phyloP scores from a whole-genome alignment of 2,797 vertebrate species.

The Dermochelys coriacea region DNA sequence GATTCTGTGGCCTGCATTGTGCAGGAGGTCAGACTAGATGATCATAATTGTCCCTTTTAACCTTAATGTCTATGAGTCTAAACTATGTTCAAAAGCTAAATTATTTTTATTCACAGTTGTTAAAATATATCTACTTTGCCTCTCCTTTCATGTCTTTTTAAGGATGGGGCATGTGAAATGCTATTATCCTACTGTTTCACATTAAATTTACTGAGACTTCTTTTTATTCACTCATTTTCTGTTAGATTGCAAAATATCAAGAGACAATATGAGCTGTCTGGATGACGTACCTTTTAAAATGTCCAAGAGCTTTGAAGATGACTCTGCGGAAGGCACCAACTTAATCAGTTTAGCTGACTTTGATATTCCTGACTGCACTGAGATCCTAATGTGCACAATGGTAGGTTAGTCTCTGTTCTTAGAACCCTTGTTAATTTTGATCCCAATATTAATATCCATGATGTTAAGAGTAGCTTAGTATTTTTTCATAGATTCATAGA shows the following conservation, averaged over 20 bases:
- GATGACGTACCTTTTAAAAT: conserved; percentile 88
- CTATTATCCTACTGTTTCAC: neutral
- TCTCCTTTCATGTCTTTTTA: neutral
- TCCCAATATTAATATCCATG: neutral
- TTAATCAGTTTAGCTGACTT: conserved; percentile 70
- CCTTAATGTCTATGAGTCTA: too few relatives aligned
- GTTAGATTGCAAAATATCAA: neutral
- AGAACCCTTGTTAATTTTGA: neutral
- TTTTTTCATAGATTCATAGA: too few relatives aligned
- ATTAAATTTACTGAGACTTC: neutral
- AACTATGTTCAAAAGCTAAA: accelerated
- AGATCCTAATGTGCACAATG: conserved; percentile 86
- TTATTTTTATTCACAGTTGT: accelerated
- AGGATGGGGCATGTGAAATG: neutral
- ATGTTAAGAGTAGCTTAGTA: neutral
- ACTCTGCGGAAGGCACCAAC: conserved; percentile 48
- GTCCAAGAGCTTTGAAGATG: conserved; percentile 62
- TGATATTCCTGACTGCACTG: conserved; percentile 82
- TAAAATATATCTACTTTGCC: neutral
- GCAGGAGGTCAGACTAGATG: too few relatives aligned
- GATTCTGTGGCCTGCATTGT: too few relatives aligned
- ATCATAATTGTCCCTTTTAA: too few relatives aligned
- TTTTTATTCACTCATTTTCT: neutral
- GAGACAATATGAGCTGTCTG: conserved; percentile 84
- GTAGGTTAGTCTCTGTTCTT: conserved; percentile 66